Evolutionary conservation across 2,113 vertebrate genomes (phyloP), one percentile per base, ranked within the genome.

Genomic region (Eulemur rufifrons): DNA sequence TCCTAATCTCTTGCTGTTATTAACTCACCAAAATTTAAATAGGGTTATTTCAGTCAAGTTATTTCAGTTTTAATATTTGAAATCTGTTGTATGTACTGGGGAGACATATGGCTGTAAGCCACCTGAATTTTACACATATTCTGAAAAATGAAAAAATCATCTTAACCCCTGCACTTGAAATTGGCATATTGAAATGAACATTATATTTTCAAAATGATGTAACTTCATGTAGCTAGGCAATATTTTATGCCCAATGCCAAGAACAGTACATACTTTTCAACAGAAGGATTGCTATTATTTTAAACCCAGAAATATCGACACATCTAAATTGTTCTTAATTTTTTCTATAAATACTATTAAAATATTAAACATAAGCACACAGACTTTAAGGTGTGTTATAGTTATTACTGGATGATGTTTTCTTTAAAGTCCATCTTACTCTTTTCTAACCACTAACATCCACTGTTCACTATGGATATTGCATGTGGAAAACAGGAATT

Each of bases 21-120:
- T 92, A 87, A 54, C 29, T 94, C 29, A 77, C 4, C 20, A 69
- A 87, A 80, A 76, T 90, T 92, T 81, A 76, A 83, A 76, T 5
- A 76, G 10, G 39, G 39, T 80, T n/a, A n/a, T n/a, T n/a, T n/a
- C n/a, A n/a, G 20, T 39, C 32, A 96, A 86, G 8, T 50, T 81
- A 45, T 61, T 86, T 89, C 39, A 68, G 32, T 45, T 85, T 96
- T 21, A 85, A 29, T 91, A 87, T 90, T 86, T 94, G 52, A 95
- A 59, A 5, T 47, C 5, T n/a, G 73, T 78, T 95, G 47, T 13
- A 32, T 18, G 0, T 80, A 76, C 1, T 84, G 5, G 20, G 25
- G 21, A 1, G 12, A 87, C 87, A 52, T 5, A 59, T 11, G n/a
- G 39, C 80, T 88, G 4, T 23, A 94, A 94, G n/a, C 20, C 61